Evolutionary conservation across 2,113 vertebrate species (phyloP), one percentile per base, ranked within the genome.

Genomic region (Pogona vitticeps): DNA sequence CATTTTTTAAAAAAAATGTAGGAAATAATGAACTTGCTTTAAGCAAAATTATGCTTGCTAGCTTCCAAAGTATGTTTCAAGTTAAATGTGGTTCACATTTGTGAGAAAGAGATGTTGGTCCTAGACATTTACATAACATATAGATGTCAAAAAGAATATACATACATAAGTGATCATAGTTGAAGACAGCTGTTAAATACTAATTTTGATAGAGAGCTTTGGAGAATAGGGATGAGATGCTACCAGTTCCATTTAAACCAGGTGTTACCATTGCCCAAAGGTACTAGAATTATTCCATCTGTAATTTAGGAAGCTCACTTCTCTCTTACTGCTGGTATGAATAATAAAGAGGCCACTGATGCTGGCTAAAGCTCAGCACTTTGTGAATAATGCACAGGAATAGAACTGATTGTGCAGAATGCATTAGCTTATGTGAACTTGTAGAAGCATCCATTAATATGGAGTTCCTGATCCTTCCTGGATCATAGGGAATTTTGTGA

Each of bases 181-280:
- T 72, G 78, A 31, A 84, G 63, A 52, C 6, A 1, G 23, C 36
- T 67, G 80, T 85, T 88, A 23, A 8, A 90, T 77, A 85, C 14
- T 33, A 21, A 36, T 58, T 89, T 84, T 23, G 91, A 61, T 8
- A 67, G 31, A 28, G 9, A 85, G 33, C 87, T 3, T 2, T 31
- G 31, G 70, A 46, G 82, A 72, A 70, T 61, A 75, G 18, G 18
- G 1, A 42, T 84, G 67, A 20, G 59, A 59, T 56, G 52, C 58
- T 67, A 90, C 86, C 90, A 78, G 1, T 73, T 75, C 81, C 84
- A 88, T 76, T 91, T 85, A 82, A 42, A 23, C 52, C 46, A 75
- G 28, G 52, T 67, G 46, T 67, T 76, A 67, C 76, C 70, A 61
- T 63, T 91, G 73, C 61, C 68, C 61, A 83, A 76, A 36, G 70